Base-by-base conservation (phyloP, 2,797 vertebrate genomes). In the Sebastes glaucus region DNA sequence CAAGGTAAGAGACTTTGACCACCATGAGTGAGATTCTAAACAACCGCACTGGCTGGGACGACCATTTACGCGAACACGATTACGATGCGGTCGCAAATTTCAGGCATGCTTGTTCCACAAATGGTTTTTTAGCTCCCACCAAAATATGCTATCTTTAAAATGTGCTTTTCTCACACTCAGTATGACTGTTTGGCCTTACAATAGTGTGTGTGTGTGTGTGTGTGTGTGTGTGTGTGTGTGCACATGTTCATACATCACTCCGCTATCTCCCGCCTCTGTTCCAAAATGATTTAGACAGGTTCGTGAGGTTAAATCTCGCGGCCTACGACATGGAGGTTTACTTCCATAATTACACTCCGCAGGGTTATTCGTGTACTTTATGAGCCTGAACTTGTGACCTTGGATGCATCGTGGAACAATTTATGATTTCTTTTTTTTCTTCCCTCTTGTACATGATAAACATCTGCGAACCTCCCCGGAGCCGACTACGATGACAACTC, bases 381-480 rank as follows among this genome's bases (percentile, higher is more conserved):
- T 84, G 72, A 68, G 30, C 73, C 57, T 92, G 89, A 94, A 93
- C 90, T 92, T 82, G 59, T 91, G 91, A 94, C 93, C 90, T 83
- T 64, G 70, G 71, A 88, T 64, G 77, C 86, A 87, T 84, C 82
- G 9, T 84, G 84, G 83, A 90, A 84, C 86, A 82, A 87, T 88
- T 90, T 90, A 85, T 80, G 85, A 85, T 89, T 81, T 77, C 30
- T 86, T 49, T 49, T 83, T 83, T 89, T 82, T 75, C 75, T 60
- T 71, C 49, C 68, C 65, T 33, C 71, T 46, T 68, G 78, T 88
- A 85, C 80, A 87, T 80, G 87, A 85, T 85, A 85, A 93, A 94
- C 93, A 93, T 93, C 91, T 90, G 87, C 63, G 53, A 92, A 82
- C 81, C 87, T 92, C 91, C 82, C 81, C 35, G n/a, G 86, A 87